Base-by-base conservation (phyloP, 2,113 vertebrate genomes). In the Aramus guarauna region DNA sequence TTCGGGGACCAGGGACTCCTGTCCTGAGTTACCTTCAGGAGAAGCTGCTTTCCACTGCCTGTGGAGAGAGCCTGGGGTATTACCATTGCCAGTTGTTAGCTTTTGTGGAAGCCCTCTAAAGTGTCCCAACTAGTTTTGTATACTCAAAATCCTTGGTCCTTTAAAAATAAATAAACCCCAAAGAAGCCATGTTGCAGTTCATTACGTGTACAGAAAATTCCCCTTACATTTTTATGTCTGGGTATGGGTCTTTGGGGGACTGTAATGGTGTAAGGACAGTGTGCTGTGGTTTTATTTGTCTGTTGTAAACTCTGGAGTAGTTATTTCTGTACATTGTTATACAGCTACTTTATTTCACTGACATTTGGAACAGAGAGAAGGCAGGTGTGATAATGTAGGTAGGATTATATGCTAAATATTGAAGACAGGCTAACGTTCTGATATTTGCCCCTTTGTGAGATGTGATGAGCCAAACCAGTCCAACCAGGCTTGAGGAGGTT, bases 81-180 rank as follows among this genome's bases (percentile, higher is more conserved):
- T 32, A 27, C 12, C 0, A 2, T 15, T 5, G 8, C 62, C 88
- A 92, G 43, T 62, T 30, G 21, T 0, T 34, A 11, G 11, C 26
- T 71, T 22, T 24, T 59, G 32, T 81, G 29, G 52, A 87, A 77
- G 3, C 14, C 20, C 22, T 55, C 20, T 17, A 12, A 55, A 34
- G 22, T 32, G 52, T 58, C 48, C 48, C 58, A 30, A 10, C 27
- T 34, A 36, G 9, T 92, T 79, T 39, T 39, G 7, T 66, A 20
- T 9, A 9, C 71, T 83, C 62, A 45, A 41, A 93, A 68, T 58
- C 50, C 63, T 74, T 4, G 1, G 3, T 53, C 36, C 45, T 91
- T 88, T 88, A 80, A 94, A 93, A 94, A 90, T 72, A 85, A 95
- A 93, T 24, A 58, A 94, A 58, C 53, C 67, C 67, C 79, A 30